Conservation (phyloP, 1,140 invertebrate genomes). For the Saccostrea echinata region DNA sequence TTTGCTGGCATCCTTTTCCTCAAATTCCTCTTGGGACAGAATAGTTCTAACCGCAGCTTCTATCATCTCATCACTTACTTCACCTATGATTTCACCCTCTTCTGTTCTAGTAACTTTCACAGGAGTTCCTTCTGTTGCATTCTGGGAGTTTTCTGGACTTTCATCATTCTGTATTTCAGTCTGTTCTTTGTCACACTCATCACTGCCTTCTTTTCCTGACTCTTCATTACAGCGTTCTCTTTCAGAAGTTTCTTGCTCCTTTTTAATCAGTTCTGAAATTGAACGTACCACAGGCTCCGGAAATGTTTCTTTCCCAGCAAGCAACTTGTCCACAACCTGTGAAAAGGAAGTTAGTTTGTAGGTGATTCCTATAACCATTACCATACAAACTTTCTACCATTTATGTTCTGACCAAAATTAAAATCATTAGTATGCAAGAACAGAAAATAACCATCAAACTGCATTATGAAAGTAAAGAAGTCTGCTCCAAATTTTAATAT, state of each 20-base stretch:
- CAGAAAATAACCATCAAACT: too few relatives aligned
- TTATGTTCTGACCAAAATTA: neutral
- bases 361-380: too few relatives aligned
- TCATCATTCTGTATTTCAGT: neutral
- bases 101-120: neutral
- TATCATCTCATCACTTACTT: neutral
- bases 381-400: too few relatives aligned
- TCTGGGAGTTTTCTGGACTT: neutral
- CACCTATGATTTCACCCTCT: neutral
- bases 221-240: neutral
- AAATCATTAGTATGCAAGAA: too few relatives aligned
- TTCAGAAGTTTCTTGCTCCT: neutral
- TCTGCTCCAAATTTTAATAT: too few relatives aligned
- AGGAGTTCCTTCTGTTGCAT: neutral
- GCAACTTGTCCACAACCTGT: neutral
- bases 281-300: neutral
- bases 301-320: neutral
- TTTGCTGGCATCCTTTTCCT: constrained; percentile 9
- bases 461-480: too few relatives aligned
- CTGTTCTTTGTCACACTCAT: neutral
- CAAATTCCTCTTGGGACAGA: neutral
- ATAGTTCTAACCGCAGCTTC: neutral
- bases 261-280: neutral
- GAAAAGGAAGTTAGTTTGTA: neutral
- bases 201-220: neutral